These are phyloP conservation scores for Drosophila tripunctata DNA, from an alignment of 2,888 invertebrate genomes.

Conservation along the genomic window DNA sequence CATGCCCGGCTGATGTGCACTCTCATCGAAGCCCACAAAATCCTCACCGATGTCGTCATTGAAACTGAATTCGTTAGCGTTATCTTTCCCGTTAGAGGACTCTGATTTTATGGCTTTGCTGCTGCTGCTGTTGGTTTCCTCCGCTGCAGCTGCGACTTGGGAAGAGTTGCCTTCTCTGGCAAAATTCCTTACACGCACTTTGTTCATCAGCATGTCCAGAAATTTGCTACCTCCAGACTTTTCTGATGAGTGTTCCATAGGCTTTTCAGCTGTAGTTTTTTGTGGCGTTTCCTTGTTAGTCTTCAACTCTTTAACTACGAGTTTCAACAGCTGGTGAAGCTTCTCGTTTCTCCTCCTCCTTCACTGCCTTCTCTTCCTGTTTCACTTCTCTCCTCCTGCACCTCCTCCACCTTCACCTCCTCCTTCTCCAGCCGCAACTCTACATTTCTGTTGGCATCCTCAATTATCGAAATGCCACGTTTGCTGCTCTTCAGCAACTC, in stretches of 20 bases:
- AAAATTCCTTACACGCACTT: conserved; percentile 70
- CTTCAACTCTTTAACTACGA: no score
- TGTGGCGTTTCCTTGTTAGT: no score
- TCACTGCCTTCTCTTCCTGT: not conserved
- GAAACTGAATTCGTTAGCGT: not conserved
- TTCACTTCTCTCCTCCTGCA: not conserved
- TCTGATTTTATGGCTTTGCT: not conserved
- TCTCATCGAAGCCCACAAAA: conserved; percentile 83
- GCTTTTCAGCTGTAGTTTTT: no score
- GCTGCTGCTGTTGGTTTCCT: no score
- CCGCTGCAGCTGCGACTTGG: not conserved
- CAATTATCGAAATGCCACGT: conserved; percentile 69
- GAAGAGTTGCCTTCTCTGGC: conserved; percentile 46
- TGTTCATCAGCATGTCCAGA: conserved; percentile 81
- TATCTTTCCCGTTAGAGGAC: no score
- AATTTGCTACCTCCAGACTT: conserved; percentile 70
- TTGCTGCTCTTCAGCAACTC: conserved; percentile 79
- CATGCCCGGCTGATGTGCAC: conserved; percentile 81
- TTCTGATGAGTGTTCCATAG: conserved; percentile 1
- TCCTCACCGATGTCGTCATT: conserved; percentile 65
- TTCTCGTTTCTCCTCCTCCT: not conserved
- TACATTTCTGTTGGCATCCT: conserved; percentile 49
- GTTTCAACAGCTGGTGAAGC: not conserved
- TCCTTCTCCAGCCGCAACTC: conserved; percentile 18
- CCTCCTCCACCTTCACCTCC: not conserved